phyloP scores from a whole-genome alignment of 2,888 invertebrate species.

The Neoitamus cyanurus region DNA sequence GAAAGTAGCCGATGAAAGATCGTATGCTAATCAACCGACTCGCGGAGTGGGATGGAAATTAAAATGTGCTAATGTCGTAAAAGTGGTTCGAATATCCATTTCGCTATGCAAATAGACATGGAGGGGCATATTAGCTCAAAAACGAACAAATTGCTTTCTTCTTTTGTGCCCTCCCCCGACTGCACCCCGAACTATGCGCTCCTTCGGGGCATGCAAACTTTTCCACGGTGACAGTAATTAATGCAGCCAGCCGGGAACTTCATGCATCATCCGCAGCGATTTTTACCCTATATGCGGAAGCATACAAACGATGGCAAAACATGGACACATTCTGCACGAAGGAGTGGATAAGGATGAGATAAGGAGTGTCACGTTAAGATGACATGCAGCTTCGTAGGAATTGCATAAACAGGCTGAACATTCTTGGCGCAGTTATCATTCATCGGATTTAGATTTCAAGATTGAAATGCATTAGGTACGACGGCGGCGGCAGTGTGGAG shows the following conservation, averaged over 20 bases:
- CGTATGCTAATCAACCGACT: background rate
- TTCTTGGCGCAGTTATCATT: background rate
- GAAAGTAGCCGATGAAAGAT: background rate
- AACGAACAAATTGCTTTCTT: background rate
- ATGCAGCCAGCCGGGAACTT: background rate
- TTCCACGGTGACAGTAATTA: constrained; percentile 4
- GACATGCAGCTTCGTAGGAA: background rate
- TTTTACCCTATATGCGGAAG: background rate
- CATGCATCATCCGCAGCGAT: background rate
- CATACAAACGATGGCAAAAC: background rate
- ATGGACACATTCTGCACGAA: background rate
- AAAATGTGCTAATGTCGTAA: background rate
- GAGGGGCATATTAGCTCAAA: background rate
- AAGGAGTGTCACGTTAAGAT: background rate
- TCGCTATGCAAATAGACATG: background rate
- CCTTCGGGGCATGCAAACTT: background rate
- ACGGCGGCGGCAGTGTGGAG: background rate
- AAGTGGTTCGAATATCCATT: constrained; percentile 16
- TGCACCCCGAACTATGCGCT: background rate
- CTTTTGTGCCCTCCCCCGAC: background rate
- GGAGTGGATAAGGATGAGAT: background rate
- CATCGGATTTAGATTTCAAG: background rate
- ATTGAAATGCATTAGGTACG: background rate
- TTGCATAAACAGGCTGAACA: background rate
- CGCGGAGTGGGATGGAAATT: background rate